Base-by-base conservation (phyloP, 2,888 invertebrate genomes). In the Lycophotia porphyrea region DNA sequence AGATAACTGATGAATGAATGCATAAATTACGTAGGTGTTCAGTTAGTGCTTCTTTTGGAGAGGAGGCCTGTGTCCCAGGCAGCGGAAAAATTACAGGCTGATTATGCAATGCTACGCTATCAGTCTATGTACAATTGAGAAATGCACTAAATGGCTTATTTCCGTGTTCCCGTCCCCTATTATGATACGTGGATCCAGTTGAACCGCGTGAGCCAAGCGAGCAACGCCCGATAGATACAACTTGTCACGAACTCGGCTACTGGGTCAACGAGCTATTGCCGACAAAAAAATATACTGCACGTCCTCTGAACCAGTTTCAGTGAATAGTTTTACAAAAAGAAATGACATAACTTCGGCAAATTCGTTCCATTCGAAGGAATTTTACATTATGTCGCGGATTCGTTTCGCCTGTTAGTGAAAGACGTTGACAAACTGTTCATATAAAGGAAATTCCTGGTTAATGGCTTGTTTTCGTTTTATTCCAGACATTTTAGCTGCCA, bases 181-280 rank as follows among this genome's bases (percentile, higher is more conserved):
- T 67, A n/a, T n/a, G n/a, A n/a, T n/a, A n/a, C 66, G 71, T 81
- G 74, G 76, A 78, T 86, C 76, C 83, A 86, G 47, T 77, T 79
- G 78, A 81, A 67, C 76, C 80, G 68, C 68, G 70, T 84, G 85
- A 86, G 36, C 71, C 76, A 81, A 88, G 55, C 85, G 86, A 88
- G 87, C 90, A 89, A 85, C 82, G 88, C 84, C 89, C 90, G 88
- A 92, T 90, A 92, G 91, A 92, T 84, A 90, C 86, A 89, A 92
- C 87, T 91, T 92, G 93, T 93, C 94, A 93, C 93, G 92, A 95
- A 95, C 92, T 91, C 93, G 93, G 94, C 91, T 90, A 95, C 91
- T 95, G 90, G 95, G 95, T 95, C 95, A 95, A 94, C 90, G 87
- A 92, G 90, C 87, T 90, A 91, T 91, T 89, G 87, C 86, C 86